Percentiles rank a stretch among this genome's conserved stretches.
Conservation (phyloP, 2,113 vertebrate genomes). For the Anser brachyrhynchus region DNA sequence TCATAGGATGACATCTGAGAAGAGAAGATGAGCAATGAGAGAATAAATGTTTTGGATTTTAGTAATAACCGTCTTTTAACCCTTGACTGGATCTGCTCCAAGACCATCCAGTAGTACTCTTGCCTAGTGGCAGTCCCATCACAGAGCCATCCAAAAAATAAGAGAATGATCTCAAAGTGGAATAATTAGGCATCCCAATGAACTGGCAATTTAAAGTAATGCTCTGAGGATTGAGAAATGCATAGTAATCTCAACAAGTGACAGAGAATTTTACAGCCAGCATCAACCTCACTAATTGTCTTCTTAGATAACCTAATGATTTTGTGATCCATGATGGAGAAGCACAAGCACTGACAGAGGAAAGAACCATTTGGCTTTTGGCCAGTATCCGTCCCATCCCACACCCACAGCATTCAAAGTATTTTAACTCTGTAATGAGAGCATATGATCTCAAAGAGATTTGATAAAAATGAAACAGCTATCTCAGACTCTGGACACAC, state of each 20-base stretch:
- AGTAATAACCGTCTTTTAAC: constrained; percentile 17
- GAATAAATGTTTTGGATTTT: constrained; percentile 6
- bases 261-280: background rate
- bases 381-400: background rate
- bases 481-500: background rate
- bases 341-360: background rate
- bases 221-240: background rate
- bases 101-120: background rate
- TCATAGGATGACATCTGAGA: constrained; percentile 10
- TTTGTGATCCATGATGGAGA: background rate
- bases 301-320: background rate
- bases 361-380: background rate
- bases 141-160: background rate
- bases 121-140: background rate
- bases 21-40: constrained; percentile 24
- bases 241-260: background rate
- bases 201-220: background rate
- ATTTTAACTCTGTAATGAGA: background rate
- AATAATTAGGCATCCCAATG: background rate
- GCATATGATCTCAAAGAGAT: background rate
- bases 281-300: background rate
- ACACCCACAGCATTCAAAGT: fast-evolving
- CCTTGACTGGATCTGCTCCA: background rate
- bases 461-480: background rate
- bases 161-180: background rate